Conservation (phyloP, 2,888 invertebrate genomes). For the Epinotia nisella region DNA sequence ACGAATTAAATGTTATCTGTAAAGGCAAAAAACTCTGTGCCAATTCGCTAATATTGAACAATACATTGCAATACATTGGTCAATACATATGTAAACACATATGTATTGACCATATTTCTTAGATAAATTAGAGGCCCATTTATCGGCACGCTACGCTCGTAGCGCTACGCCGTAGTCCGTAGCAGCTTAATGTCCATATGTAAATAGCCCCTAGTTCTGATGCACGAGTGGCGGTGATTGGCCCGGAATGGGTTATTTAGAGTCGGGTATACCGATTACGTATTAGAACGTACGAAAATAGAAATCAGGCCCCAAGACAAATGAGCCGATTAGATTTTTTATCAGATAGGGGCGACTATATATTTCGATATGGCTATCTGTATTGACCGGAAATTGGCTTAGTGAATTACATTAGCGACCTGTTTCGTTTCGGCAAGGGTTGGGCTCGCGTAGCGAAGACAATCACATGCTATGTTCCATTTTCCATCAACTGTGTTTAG, state of each 20-base stretch:
- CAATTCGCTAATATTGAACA: neutral
- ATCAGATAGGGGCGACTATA: constrained; percentile 65
- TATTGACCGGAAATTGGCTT: constrained; percentile 71
- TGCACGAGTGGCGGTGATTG: too few relatives aligned
- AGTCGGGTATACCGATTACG: neutral
- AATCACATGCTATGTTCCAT: constrained; percentile 61
- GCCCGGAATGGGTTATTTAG: too few relatives aligned
- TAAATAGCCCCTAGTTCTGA: too few relatives aligned
- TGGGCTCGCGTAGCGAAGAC: constrained; percentile 58
- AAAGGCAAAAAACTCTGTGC: constrained; percentile 2
- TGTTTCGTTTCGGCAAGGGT: constrained; percentile 76
- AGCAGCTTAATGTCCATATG: too few relatives aligned
- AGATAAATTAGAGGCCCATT: too few relatives aligned
- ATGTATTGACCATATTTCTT: too few relatives aligned
- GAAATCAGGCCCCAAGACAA: neutral
- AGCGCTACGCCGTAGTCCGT: too few relatives aligned
- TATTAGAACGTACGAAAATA: neutral
- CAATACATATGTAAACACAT: too few relatives aligned
- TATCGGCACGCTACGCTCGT: too few relatives aligned
- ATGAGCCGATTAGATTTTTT: constrained; percentile 54
- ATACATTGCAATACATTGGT: too few relatives aligned
- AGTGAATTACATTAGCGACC: constrained; percentile 79
- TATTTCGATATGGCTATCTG: constrained; percentile 74
- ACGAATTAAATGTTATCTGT: constrained; percentile 26
- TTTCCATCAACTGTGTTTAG: neutral